Evolutionary conservation across 1,140 invertebrate species (phyloP), one percentile per base, ranked within the genome.

Genomic region (Drosophila littoralis): DNA sequence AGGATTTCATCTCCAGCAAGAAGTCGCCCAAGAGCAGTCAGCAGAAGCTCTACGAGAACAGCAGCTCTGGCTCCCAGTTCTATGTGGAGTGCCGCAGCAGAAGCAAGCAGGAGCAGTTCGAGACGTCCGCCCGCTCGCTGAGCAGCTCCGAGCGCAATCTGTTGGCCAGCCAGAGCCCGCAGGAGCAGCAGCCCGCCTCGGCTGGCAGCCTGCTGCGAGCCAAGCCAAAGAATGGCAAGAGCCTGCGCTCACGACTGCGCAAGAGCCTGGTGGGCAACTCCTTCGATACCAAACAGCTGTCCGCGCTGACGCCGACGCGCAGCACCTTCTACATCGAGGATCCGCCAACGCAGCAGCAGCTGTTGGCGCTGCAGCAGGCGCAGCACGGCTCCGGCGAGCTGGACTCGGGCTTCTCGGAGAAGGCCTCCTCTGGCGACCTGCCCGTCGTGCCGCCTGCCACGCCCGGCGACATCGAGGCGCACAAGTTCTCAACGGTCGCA

Each of bases 241-340:
- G 91, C 45, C 93, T 94, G 40, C 79, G 83, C 55, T 94, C 94
- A 0, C 82, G 94, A 22, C 93, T 94, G 45, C 92, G 94, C 48
- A 91, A 94, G 77, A 93, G 91, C 92, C 71, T 92, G 79, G 36
- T 92, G 82, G 58, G 93, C 81, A 12, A 48, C 92, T 73, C 92
- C 85, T 69, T 86, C 90, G 77, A 94, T 92, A 91, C 93, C 92
- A 85, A 91, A 50, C 81, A 91, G 32, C 57, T 83, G 6, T 82
- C 77, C 9, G 66, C 83, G 6, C 32, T 92, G 46, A 74, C 73
- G 6, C 71, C 89, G 32, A 94, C 93, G 0, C 94, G 94, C 42
- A 95, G 94, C 46, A 95, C 94, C 1, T 95, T 95, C 83, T 95
- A 95, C 83, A 89, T 95, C 52, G 94, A 94, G 55, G 94, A 95